phyloP scores from a whole-genome alignment of 2,797 vertebrate genomes.

The Gobio occitaniae region DNA sequence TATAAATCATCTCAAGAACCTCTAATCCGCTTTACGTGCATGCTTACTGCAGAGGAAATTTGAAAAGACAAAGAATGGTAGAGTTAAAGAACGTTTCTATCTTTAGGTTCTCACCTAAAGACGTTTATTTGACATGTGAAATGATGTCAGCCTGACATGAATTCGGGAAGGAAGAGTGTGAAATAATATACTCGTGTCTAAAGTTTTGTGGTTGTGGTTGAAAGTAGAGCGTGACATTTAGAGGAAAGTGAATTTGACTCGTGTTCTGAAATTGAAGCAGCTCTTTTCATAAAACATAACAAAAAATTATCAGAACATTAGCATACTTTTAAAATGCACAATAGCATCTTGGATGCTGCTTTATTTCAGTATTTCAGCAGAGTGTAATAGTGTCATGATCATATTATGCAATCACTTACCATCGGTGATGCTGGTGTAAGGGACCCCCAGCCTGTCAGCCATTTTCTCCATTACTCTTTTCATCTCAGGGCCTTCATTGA shows the following conservation, averaged over 20 bases:
- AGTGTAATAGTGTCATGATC: not conserved
- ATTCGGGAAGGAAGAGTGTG: not conserved
- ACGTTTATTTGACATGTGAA: not conserved
- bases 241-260: not conserved
- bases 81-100: not conserved
- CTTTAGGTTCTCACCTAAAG: not conserved
- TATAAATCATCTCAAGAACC: not conserved
- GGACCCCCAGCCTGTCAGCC: slow-evolving; percentile 80
- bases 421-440: slow-evolving; percentile 72
- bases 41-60: not conserved
- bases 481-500: slow-evolving; percentile 90
- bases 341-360: not conserved
- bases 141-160: not conserved
- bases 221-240: not conserved
- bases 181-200: not conserved
- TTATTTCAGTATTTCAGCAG: not conserved
- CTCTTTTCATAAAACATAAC: not conserved
- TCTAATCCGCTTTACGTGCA: not conserved
- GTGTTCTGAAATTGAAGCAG: not conserved
- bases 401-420: slow-evolving; percentile 31
- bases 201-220: not conserved
- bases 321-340: not conserved
- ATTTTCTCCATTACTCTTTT: slow-evolving; percentile 84
- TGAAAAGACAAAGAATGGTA: not conserved
- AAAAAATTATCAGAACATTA: not conserved